Evolutionary conservation across 2,888 invertebrate genomes (phyloP), one percentile per base, ranked within the genome.

Genomic region (Lepidocyrtoides sp.): DNA sequence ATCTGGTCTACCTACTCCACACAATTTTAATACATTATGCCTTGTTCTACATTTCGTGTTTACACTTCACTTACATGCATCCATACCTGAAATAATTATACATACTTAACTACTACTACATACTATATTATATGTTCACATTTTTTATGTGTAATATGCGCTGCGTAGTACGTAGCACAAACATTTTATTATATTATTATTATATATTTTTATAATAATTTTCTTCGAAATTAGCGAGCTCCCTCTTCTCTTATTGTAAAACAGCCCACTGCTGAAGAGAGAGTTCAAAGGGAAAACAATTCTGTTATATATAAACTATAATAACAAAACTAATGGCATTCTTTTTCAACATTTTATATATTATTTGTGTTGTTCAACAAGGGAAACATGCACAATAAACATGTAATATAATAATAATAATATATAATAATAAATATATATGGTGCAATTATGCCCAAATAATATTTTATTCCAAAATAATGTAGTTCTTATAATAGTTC

Each of bases 181-280:
- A 26, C 12, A 29, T 7, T 75, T 2, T 57, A 41, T 29, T 54
- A 32, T 57, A 36, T 81, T 57, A 26, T 51, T 79, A 81, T 57
- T 57, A 57, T 77, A 81, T 36, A 51, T 77, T 57, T 48, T 57
- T 32, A 81, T 57, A 32, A 81, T 81, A 81, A 81, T 81, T 81
- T 81, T 57, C 81, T 36, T 32, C 36, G 17, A 81, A 81, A 54
- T 81, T 81, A 57, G 81, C 57, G 14, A 81, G 36, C 7, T 79
- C 29, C 10, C n/a, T 5, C 41, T 41, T n/a, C 12, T 12, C 1
- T 23, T 23, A 72, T 44, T 2, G 36, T 14, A 23, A 14, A 12
- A 41, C 41, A 44, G 10, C 3, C 26, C 72, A 41, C 1, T n/a
- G n/a, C n/a, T n/a, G n/a, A n/a, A n/a, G n/a, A n/a, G n/a, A n/a